A percentile compares a stretch with the other conserved stretches of the same genome.
These are phyloP conservation scores for Trematocara caparti DNA, from an alignment of 2,797 vertebrate species.

Conservation along the genomic window DNA sequence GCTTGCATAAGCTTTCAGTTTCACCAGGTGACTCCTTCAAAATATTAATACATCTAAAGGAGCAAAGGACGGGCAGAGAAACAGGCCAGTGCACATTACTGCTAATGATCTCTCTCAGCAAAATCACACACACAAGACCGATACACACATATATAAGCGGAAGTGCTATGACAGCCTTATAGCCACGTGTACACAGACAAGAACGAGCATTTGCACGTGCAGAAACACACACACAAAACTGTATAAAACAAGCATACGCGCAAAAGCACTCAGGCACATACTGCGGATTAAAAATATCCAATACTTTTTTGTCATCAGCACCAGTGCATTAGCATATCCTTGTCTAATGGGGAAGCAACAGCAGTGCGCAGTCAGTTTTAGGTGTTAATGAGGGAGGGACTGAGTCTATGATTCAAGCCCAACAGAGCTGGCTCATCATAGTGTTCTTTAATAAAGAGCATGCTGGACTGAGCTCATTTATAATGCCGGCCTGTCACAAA, in stretches of 20 bases:
- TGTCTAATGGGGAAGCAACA: not conserved
- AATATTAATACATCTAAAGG: conserved; percentile 49
- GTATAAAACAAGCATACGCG: not conserved
- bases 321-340: not conserved
- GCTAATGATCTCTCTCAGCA: conserved; percentile 45
- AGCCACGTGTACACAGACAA: not conserved
- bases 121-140: not conserved
- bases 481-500: not conserved
- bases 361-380: not conserved
- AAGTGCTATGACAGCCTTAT: not conserved
- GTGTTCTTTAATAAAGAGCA: conserved; percentile 8
- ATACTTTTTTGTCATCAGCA: not conserved
- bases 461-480: conserved; percentile 7
- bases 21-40: conserved; percentile 50
- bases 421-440: conserved; percentile 23
- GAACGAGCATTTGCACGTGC: not conserved
- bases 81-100: conserved; percentile 35
- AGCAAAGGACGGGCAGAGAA: conserved; percentile 27
- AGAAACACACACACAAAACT: not conserved
- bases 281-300: not conserved
- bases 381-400: conserved; percentile 31
- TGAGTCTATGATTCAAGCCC: conserved; percentile 11
- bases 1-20: conserved; percentile 43
- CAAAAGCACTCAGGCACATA: not conserved
- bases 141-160: not conserved